These are phyloP conservation scores for Carlito syrichta DNA, from an alignment of 2,113 vertebrate species.

Conservation along the genomic window DNA sequence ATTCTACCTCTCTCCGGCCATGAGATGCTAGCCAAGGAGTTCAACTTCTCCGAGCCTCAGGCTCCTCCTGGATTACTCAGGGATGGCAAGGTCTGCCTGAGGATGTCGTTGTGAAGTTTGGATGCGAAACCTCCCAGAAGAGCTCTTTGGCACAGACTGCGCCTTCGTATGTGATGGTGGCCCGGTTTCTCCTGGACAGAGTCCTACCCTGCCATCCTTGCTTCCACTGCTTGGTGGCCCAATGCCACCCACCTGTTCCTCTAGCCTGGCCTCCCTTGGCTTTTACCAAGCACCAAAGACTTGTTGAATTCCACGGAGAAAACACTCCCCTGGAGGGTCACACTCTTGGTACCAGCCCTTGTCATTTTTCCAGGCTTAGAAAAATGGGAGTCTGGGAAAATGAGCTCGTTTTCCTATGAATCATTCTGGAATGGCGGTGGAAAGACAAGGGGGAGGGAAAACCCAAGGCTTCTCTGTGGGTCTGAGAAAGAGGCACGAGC, in stretches of 20 bases:
- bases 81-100: not conserved
- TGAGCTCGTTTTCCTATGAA: not conserved
- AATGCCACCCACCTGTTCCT: not conserved
- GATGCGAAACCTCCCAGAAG: not conserved
- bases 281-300: not conserved
- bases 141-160: not conserved
- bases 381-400: slow-evolving; percentile 31
- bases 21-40: not conserved
- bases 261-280: not conserved
- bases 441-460: not conserved
- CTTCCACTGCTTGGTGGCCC: not conserved
- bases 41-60: not conserved
- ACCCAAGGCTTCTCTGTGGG: not conserved
- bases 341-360: not conserved
- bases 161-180: not conserved
- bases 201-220: not conserved
- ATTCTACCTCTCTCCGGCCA: not conserved
- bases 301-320: not conserved
- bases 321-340: not conserved
- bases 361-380: slow-evolving; percentile 37
- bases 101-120: not conserved
- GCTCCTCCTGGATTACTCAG: not conserved
- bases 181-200: not conserved
- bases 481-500: not conserved
- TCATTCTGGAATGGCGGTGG: not conserved